A percentile compares a stretch with the other conserved stretches of the same genome.
These are phyloP conservation scores for Myxocyprinus asiaticus DNA, from an alignment of 2,113 vertebrate species.

Conservation along the genomic window DNA sequence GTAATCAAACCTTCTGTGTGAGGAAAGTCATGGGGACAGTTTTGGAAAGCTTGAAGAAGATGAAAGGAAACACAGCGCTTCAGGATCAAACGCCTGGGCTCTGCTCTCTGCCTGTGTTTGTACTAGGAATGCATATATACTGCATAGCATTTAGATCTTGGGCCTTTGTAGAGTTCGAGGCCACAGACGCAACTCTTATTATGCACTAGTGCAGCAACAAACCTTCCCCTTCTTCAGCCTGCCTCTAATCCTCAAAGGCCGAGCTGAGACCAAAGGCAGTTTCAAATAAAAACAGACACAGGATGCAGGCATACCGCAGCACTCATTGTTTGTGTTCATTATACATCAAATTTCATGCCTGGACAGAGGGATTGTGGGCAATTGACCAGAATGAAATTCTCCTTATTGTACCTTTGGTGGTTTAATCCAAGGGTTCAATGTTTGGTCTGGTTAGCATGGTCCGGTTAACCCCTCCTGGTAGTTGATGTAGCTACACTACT, in stretches of 20 bases:
- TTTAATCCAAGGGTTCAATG: too few species aligned
- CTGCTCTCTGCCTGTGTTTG: slow-evolving; percentile 58
- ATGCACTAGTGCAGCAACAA: slow-evolving; percentile 53
- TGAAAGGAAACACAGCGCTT: slow-evolving; percentile 53
- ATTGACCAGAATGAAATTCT: slow-evolving; percentile 8
- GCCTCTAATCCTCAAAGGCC: slow-evolving; percentile 53
- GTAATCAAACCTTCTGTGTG: slow-evolving; percentile 39
- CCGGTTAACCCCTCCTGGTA: too few species aligned
- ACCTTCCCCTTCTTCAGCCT: slow-evolving; percentile 45
- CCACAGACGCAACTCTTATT: slow-evolving; percentile 55
- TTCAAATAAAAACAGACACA: slow-evolving; percentile 54
- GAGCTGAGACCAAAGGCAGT: slow-evolving; percentile 58
- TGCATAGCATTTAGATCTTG: slow-evolving; percentile 59
- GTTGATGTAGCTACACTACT: too few species aligned
- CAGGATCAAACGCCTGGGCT: slow-evolving; percentile 57
- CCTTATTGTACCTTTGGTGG: neutral
- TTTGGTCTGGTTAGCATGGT: too few species aligned
- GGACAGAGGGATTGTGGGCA: slow-evolving; percentile 30
- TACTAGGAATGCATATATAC: slow-evolving; percentile 59
- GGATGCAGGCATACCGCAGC: neutral
- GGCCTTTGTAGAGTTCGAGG: slow-evolving; percentile 58
- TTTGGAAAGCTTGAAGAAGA: slow-evolving; percentile 53
- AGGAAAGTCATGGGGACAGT: slow-evolving; percentile 56
- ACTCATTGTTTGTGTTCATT: slow-evolving; percentile 57
- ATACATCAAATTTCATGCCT: slow-evolving; percentile 49